These are phyloP conservation scores for Lordiphosa mommai DNA, from an alignment of 1,140 invertebrate species.

Conservation along the genomic window DNA sequence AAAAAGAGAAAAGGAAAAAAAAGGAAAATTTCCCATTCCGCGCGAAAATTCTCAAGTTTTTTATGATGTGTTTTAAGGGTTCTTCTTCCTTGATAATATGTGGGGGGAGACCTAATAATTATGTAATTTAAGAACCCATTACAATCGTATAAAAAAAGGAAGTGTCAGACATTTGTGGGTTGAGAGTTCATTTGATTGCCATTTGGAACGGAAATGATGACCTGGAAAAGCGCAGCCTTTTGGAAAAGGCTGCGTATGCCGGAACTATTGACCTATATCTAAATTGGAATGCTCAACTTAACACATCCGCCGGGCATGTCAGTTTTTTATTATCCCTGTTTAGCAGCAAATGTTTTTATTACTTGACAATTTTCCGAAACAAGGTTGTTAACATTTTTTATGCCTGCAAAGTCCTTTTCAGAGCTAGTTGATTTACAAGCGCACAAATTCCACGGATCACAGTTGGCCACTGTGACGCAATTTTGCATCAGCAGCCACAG, in stretches of 20 bases:
- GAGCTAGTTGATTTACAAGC: slow-evolving; percentile 16
- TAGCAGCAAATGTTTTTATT: too few relatives aligned
- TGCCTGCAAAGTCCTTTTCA: slow-evolving; percentile 5
- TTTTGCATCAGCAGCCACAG: slow-evolving; percentile 39
- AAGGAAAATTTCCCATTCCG: slow-evolving; percentile 55
- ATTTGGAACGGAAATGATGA: slow-evolving; percentile 63
- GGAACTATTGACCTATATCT: slow-evolving; percentile 54
- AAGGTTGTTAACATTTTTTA: slow-evolving; percentile 43
- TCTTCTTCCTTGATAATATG: slow-evolving; percentile 18
- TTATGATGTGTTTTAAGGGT: slow-evolving; percentile 50
- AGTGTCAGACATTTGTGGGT: slow-evolving; percentile 50
- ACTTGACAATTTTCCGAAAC: slow-evolving; percentile 20
- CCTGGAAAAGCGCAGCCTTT: slow-evolving; percentile 44
- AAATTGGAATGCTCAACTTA: neutral
- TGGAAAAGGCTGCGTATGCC: slow-evolving; percentile 43
- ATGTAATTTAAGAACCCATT: slow-evolving; percentile 66
- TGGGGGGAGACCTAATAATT: slow-evolving; percentile 49
- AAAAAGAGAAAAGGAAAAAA: slow-evolving; percentile 8
- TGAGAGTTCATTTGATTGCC: slow-evolving; percentile 29
- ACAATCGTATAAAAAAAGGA: slow-evolving; percentile 25
- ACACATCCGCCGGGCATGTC: neutral
- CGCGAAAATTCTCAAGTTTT: slow-evolving; percentile 76
- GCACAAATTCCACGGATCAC: slow-evolving; percentile 49
- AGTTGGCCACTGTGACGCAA: slow-evolving; percentile 23
- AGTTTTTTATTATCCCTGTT: neutral